Percentiles rank a stretch among this genome's conserved stretches.
Evolutionary conservation across 2,888 invertebrate genomes (phyloP).

Genomic region (Dorcus parallelipipedus): DNA sequence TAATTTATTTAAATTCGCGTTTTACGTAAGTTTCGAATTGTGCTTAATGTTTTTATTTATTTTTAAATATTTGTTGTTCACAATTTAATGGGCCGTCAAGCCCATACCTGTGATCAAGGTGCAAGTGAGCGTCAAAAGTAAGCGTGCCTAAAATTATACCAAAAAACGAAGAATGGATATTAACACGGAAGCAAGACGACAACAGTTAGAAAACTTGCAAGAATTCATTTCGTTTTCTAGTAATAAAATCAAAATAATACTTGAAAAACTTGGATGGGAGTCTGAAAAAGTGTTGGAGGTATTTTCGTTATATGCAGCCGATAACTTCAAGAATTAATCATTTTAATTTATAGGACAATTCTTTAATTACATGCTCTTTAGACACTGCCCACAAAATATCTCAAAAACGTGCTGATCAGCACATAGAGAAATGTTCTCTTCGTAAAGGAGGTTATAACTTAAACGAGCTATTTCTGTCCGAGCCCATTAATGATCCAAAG

Average conservation of each 20-base stretch:
- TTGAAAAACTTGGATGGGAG: slow-evolving; percentile 42
- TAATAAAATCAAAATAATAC: slow-evolving; percentile 40
- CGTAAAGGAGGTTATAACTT: slow-evolving; percentile 50
- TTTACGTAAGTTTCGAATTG: no score
- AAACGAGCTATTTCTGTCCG: slow-evolving; percentile 49
- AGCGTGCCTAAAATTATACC: no score
- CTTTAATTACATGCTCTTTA: slow-evolving; percentile 47
- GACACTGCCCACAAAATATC: slow-evolving; percentile 50
- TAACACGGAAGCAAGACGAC: slow-evolving; percentile 45
- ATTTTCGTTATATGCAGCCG: slow-evolving; percentile 10
- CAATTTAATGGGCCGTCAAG: no score
- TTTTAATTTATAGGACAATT: slow-evolving; percentile 34
- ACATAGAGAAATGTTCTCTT: slow-evolving; percentile 50
- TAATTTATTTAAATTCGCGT: no score
- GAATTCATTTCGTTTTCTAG: slow-evolving; percentile 44
- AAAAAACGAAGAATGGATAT: slow-evolving; percentile 39
- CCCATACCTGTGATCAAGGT: no score
- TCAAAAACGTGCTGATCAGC: slow-evolving; percentile 44
- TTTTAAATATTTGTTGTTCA: no score
- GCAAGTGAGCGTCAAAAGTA: no score
- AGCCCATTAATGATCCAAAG: slow-evolving; percentile 36
- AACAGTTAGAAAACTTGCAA: slow-evolving; percentile 45
- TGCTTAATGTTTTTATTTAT: no score
- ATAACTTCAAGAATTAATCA: slow-evolving; percentile 2
- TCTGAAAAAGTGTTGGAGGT: slow-evolving; percentile 39